Percentiles rank a stretch among this genome's conserved stretches.
Conservation (phyloP, 2,888 invertebrate species). For the Catotricha subobsoleta region DNA sequence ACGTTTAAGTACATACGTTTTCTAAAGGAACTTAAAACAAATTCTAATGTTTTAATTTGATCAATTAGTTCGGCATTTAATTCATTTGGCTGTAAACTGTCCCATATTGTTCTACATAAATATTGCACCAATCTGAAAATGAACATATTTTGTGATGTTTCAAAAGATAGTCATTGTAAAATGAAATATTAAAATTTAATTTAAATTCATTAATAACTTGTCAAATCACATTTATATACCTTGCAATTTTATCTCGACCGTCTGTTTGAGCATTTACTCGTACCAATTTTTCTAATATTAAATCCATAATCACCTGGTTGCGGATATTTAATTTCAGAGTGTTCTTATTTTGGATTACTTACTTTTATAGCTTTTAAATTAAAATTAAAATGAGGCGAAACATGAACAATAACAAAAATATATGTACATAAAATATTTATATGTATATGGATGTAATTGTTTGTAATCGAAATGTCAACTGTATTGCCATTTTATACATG, state of each 20-base stretch:
- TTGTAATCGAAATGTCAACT: too few relatives aligned
- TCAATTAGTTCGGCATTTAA: slow-evolving; percentile 45
- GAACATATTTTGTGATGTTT: slow-evolving; percentile 7
- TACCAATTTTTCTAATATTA: slow-evolving; percentile 1
- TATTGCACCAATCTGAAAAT: slow-evolving; percentile 63
- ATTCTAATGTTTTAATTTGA: slow-evolving; percentile 63
- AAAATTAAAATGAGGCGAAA: too few relatives aligned
- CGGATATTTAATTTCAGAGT: too few relatives aligned
- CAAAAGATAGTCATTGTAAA: neutral
- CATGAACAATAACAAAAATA: too few relatives aligned
- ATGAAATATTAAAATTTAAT: neutral
- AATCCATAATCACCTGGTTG: too few relatives aligned
- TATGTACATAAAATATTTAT: too few relatives aligned
- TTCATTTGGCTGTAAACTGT: slow-evolving; percentile 42
- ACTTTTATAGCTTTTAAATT: too few relatives aligned
- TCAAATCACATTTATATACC: slow-evolving; percentile 14
- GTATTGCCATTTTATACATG: too few relatives aligned
- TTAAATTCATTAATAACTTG: neutral
- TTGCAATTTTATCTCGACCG: slow-evolving; percentile 27
- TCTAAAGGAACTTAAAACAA: slow-evolving; percentile 65
- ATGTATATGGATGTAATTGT: too few relatives aligned
- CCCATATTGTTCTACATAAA: slow-evolving; percentile 62
- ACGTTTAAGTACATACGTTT: slow-evolving; percentile 43
- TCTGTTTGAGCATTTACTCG: slow-evolving; percentile 23
- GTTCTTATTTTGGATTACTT: too few relatives aligned